Base-by-base conservation (phyloP, 2,797 vertebrate genomes). In the Sorex maritimensis region DNA sequence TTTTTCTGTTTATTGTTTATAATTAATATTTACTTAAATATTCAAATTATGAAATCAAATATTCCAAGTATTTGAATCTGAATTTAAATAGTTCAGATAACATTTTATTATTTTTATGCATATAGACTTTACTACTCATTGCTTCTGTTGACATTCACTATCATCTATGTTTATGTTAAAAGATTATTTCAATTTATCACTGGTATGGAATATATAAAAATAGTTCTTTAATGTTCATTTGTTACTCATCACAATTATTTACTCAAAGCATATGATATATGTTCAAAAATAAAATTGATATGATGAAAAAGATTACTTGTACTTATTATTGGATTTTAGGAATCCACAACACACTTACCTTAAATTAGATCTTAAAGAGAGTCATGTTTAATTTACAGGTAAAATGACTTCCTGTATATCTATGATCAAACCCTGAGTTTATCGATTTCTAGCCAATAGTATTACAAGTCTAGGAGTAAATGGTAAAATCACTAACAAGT, bases 121-220 rank as follows among this genome's bases (percentile, higher is more conserved):
- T 63, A 0, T 74, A 44, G 78, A 89, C 83, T 90, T 68, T 91
- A n/a, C 2, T 82, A 41, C 8, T 67, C 9, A 77, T 91, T 92
- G 84, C 41, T 8, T 95, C 24, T 91, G 21, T 44, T 91, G 67
- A 67, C 6, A 58, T 67, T 17, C 84, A 13, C 21, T 92, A 55
- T 52, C 6, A 77, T 81, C 86, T 93, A 74, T 55, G 24, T 81
- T 87, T 55, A 30, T 78, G 34, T 83, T 72, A 92, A 94, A 92
- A 82, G 78, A 34, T 81, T 6, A 82, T 91, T 92, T 91, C 14
- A 90, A 67, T 49, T 75, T 85, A 24, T 1, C 19, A 83, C 85
- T 92, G 72, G 58, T 63, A 83, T 86, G 1, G 83, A 89, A 85
- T 79, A 65, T 13, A 90, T 93, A 65, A 44, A 81, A 87, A 21